Evolutionary conservation across 2,113 vertebrate species (phyloP), one percentile per base, ranked within the genome.

Genomic region (Neogobius melanostomus): DNA sequence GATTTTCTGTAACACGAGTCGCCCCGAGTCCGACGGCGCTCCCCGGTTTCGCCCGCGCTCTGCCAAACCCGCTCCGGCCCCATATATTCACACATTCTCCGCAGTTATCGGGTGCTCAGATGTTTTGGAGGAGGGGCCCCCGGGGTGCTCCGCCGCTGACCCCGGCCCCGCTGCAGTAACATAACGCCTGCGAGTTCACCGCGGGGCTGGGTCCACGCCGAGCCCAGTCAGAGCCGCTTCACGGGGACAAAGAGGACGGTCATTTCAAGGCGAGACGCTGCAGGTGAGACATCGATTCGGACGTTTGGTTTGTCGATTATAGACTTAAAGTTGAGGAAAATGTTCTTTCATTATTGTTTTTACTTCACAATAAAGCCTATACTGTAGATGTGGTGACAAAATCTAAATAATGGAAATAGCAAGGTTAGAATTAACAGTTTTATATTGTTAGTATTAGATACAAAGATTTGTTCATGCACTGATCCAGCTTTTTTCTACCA

Each of bases 21-120:
- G 66, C 12, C 11, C 54, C 3, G 17, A 48, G 48, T 36, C 17
- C 17, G 61, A 65, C 10, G 10, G 61, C 28, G 28, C 28, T 36
- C 28, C 28, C 28, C 28, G 28, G 28, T 36, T 36, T 36, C 3
- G 61, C 43, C 43, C 10, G 46, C 61, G 15, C 75, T 84, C 85
- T 66, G 70, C 70, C 75, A 67, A 54, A 59, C 66, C 76, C 86
- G 56, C 84, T 71, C 15, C 67, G 61, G 15, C 76, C 72, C 80
- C 77, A 66, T 85, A 88, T 84, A 87, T 85, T 86, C 83, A 84
- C 87, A 81, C 83, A 88, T 87, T 87, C 86, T 76, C 71, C 2
- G 69, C 70, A 86, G 81, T 87, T 87, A 85, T 87, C 83, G 83
- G 85, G 53, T 88, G 87, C 87, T 86, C 89, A 84, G 76, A 87